A percentile compares a stretch with the other conserved stretches of the same genome.
phyloP scores from a whole-genome alignment of 1,140 invertebrate species.

The Neoseiulus cucumeris region DNA sequence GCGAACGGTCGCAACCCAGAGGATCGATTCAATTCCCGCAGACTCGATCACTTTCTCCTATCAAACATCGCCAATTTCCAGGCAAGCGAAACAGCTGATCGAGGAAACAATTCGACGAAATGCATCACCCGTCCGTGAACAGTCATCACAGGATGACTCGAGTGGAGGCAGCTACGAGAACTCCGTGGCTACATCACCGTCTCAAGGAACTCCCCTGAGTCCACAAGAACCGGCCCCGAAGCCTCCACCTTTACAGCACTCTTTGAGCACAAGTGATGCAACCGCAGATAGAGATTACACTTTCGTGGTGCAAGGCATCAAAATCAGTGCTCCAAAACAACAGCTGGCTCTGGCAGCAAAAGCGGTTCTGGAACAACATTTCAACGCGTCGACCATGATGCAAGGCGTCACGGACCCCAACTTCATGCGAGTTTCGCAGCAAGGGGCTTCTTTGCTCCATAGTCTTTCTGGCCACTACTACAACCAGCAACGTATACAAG shows the following conservation, averaged over 20 bases:
- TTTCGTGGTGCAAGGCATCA: neutral
- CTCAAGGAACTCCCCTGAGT: neutral
- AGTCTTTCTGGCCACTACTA: neutral
- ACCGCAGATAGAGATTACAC: slow-evolving; percentile 5
- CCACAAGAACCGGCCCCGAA: slow-evolving; percentile 25
- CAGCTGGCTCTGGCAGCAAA: slow-evolving; percentile 63
- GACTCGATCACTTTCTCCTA: no score
- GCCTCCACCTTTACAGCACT: slow-evolving; percentile 34
- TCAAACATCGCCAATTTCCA: slow-evolving; percentile 25
- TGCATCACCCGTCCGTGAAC: slow-evolving; percentile 48
- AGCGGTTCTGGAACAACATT: slow-evolving; percentile 61
- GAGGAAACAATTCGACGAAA: slow-evolving; percentile 77
- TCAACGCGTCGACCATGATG: slow-evolving; percentile 36
- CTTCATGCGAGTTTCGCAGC: neutral
- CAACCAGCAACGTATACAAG: neutral
- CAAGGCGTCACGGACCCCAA: neutral
- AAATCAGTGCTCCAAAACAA: slow-evolving; percentile 58
- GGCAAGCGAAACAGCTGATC: slow-evolving; percentile 69
- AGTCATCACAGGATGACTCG: slow-evolving; percentile 11
- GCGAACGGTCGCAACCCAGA: no score
- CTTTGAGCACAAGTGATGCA: neutral
- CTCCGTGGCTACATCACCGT: neutral
- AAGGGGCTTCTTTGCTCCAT: neutral
- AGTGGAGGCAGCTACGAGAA: neutral
- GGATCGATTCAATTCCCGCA: no score